These are phyloP conservation scores for Pimpla rufipes DNA, from an alignment of 2,888 invertebrate genomes.

Conservation along the genomic window DNA sequence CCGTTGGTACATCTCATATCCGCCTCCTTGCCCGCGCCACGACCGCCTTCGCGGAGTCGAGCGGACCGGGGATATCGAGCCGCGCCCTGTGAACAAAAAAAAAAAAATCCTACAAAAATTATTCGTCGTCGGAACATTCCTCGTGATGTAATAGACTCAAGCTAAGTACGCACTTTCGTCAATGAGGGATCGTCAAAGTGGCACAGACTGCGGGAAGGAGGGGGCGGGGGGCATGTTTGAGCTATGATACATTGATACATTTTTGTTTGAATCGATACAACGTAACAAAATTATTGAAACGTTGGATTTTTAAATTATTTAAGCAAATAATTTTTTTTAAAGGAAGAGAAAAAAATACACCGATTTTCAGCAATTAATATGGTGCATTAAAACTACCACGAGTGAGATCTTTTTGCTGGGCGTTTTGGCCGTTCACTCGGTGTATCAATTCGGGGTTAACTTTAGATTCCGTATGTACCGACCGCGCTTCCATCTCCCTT, in stretches of 20 bases:
- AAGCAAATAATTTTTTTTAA: no score
- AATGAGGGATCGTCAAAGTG: neutral
- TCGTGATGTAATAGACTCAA: slow-evolving; percentile 44
- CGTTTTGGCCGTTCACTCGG: no score
- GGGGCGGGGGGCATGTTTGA: no score
- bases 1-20: slow-evolving; percentile 65
- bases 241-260: no score
- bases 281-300: no score
- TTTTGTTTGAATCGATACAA: no score
- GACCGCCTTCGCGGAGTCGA: slow-evolving; percentile 57
- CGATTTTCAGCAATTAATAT: no score
- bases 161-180: slow-evolving; percentile 34
- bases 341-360: no score
- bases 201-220: no score
- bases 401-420: neutral
- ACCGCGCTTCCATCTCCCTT: neutral
- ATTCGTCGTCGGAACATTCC: slow-evolving; percentile 57
- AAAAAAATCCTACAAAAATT: slow-evolving; percentile 43
- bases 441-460: neutral
- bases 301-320: no score
- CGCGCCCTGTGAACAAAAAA: slow-evolving; percentile 60
- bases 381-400: no score
- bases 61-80: slow-evolving; percentile 19
- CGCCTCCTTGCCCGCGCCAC: slow-evolving; percentile 66
- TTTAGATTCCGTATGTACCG: neutral